Base-by-base conservation (phyloP, 2,888 invertebrate species). In the Aporophyla lueneburgensis region DNA sequence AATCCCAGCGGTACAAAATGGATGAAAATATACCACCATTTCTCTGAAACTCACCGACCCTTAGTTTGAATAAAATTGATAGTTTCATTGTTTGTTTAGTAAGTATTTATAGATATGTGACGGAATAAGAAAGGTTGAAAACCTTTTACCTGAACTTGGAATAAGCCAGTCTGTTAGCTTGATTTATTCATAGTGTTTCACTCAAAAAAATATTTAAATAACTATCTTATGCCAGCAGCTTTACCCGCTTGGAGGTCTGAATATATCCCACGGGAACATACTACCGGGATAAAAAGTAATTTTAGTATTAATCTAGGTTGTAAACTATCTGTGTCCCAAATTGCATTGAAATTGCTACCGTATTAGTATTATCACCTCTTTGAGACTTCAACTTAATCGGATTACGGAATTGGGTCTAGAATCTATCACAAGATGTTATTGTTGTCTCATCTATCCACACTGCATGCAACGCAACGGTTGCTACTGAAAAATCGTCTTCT, bases 1-100 rank as follows among this genome's bases (percentile, higher is more conserved):
- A 69, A 49, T 65, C 59, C 65, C 59, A 21, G 9, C 19, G 49
- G 76, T 27, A 65, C 27, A 33, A 65, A 51, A 56, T 53, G 54
- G 51, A 53, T 56, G 40, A 65, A 75, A 59, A 54, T 59, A 49
- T 81, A 54, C 21, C 14, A 46, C 19, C 51, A 33, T 46, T 73
- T 74, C 46, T 27, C 4, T 21, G 59, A 54, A 51, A 79, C 14
- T 27, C n/a, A 33, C 58, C 40, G 59, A 66, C 54, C 6, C 66
- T 62, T 63, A 58, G 5, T 33, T 51, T n/a, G 2, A 54, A 80
- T 72, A 24, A 56, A 66, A 61, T 49, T 19, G 9, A 24, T 54
- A 71, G 24, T 72, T 53, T 21, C 59, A 49, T 24, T 80, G 62
- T 61, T 46, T 49, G 54, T 40, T 46, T 46, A 33, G 21, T 33